Conservation (phyloP, 2,113 vertebrate species). For the Turdus rufiventris region DNA sequence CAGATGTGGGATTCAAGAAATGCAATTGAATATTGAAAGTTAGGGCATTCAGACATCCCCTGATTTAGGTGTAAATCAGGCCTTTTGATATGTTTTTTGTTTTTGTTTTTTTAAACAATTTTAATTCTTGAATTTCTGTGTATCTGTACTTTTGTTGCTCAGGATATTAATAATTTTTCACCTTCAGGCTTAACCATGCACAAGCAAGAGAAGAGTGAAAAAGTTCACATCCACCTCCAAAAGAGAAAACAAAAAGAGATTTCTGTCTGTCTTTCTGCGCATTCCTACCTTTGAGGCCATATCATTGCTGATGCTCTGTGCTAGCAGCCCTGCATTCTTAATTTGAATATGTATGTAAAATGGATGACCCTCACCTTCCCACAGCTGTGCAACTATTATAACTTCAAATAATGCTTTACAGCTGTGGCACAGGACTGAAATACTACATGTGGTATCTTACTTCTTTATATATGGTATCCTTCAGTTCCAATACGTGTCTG, state of each 20-base stretch:
- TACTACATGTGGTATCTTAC: conserved; percentile 63
- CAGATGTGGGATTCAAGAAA: not conserved
- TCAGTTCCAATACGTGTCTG: conserved; percentile 64
- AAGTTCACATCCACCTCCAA: not conserved
- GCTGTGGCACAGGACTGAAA: conserved; percentile 67
- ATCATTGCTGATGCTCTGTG: conserved; percentile 39
- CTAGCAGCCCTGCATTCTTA: conserved; percentile 62
- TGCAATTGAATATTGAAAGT: not conserved
- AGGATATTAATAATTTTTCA: not conserved
- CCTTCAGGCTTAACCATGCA: not conserved
- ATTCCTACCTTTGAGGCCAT: conserved; percentile 46
- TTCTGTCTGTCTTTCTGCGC: conserved; percentile 29
- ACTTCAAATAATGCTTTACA: conserved; percentile 72
- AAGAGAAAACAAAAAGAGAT: conserved; percentile 9
- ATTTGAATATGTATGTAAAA: conserved; percentile 73
- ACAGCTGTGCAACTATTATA: conserved; percentile 64
- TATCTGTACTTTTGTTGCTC: not conserved
- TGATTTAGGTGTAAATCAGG: not conserved
- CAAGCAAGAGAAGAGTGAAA: not conserved
- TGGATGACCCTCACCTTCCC: conserved; percentile 54
- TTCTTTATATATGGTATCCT: conserved; percentile 56
- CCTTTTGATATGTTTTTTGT: not conserved
- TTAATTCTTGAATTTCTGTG: not conserved
- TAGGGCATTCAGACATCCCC: not conserved
- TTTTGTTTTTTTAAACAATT: not conserved